Evolutionary conservation across 2,888 invertebrate genomes (phyloP).

Genomic region (Liodrosophila aerea): DNA sequence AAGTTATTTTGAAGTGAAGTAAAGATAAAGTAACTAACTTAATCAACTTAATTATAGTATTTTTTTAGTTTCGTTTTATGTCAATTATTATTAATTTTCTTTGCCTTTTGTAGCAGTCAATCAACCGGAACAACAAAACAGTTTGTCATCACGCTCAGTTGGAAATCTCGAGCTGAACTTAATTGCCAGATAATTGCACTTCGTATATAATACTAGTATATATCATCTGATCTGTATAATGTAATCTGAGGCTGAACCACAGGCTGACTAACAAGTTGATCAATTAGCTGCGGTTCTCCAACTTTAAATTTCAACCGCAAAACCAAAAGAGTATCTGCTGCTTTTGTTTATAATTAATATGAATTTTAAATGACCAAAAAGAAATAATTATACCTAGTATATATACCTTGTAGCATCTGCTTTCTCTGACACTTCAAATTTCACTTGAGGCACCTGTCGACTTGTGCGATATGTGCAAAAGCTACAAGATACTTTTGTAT

Average conservation of each 20-base stretch:
- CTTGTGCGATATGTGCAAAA: slow-evolving; percentile 27
- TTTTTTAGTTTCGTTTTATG: slow-evolving; percentile 1
- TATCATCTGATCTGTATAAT: slow-evolving; percentile 1
- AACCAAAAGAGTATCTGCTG: slow-evolving; percentile 7
- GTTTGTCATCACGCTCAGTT: slow-evolving; percentile 40
- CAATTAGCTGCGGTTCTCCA: slow-evolving; percentile 42
- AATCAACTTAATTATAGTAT: slow-evolving; percentile 16
- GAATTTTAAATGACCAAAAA: slow-evolving; percentile 18
- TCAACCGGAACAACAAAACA: slow-evolving; percentile 35
- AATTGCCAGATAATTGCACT: slow-evolving; percentile 39
- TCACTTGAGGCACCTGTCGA: slow-evolving; percentile 31
- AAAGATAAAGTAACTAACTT: too few relatives aligned
- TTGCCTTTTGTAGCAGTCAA: slow-evolving; percentile 21
- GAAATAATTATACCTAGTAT: neutral
- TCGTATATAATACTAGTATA: neutral
- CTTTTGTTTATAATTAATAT: slow-evolving; percentile 28
- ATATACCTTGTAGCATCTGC: too few relatives aligned
- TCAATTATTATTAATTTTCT: neutral
- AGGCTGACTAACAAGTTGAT: slow-evolving; percentile 45
- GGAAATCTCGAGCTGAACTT: slow-evolving; percentile 19
- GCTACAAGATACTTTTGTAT: slow-evolving; percentile 10
- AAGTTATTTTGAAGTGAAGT: too few relatives aligned
- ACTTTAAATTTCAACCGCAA: slow-evolving; percentile 21
- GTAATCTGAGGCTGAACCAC: slow-evolving; percentile 37
- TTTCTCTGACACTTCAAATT: slow-evolving; percentile 16